Evolutionary conservation across 2,888 invertebrate species (phyloP), one percentile per base, ranked within the genome.

Genomic region (Pyrochroa serraticornis): DNA sequence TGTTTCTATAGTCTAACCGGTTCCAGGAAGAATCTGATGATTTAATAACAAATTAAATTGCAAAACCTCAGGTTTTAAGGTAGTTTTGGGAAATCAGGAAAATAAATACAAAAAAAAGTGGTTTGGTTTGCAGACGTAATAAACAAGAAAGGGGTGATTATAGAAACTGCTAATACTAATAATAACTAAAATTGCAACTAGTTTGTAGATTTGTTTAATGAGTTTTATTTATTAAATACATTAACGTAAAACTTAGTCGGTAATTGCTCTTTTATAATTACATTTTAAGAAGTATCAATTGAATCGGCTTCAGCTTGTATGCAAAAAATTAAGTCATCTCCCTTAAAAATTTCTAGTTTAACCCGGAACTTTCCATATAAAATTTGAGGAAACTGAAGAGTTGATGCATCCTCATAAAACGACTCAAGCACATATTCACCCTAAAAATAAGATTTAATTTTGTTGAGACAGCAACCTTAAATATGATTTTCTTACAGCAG

Each of bases 361-460:
- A 48, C 30, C 32, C 22, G 14, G 9, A 48, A 31, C 22, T 14
- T n/a, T 12, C 48, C 48, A 31, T 38, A 38, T 8, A 48, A 6
- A 7, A 38, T 31, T n/a, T 37, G 35, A 2, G 10, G 31, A 2
- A 48, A 6, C 1, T 48, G 13, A 7, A 22, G 3, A 13, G 8
- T 37, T 13, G 22, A 22, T 22, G 14, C 6, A 6, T 10, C 6
- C 31, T n/a, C 41, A 22, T 1, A 7, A 8, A 13, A 0, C 6
- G 2, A 22, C 2, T 22, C 2, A 41, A n/a, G 9, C 31, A 9
- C 8, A 41, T 41, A 41, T 14, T 6, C n/a, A 3, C 22, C 22
- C 41, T 41, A 22, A 30, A 41, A 41, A 14, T 9, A 13, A 39
- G n/a, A 22, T n/a, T 3, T 22, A 22, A 22, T 22, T 5, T n/a